These are phyloP conservation scores for Spodoptera picta DNA, from an alignment of 2,888 invertebrate genomes.

Conservation along the genomic window DNA sequence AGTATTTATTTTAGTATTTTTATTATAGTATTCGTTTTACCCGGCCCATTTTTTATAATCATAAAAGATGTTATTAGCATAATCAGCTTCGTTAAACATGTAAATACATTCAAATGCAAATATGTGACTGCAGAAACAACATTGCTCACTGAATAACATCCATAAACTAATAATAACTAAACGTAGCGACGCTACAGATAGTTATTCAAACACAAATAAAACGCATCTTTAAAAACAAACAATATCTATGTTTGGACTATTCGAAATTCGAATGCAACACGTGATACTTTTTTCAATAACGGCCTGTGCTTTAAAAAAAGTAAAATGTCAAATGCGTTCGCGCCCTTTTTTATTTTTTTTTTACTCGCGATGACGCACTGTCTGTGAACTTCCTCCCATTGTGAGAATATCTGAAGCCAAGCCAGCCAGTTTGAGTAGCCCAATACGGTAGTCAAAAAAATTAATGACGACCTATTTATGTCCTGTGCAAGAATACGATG, in stretches of 20 bases:
- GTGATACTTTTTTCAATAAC: constrained; percentile 57
- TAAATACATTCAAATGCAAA: constrained; percentile 27
- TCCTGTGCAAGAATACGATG: constrained; percentile 20
- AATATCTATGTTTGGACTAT: constrained; percentile 47
- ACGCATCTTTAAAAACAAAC: constrained; percentile 53
- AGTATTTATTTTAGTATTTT: no score
- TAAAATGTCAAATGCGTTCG: constrained; percentile 65
- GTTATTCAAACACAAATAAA: constrained; percentile 31
- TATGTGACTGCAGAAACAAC: constrained; percentile 15
- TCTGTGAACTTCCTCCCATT: constrained; percentile 87
- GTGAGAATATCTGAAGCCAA: constrained; percentile 73
- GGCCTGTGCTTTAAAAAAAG: constrained; percentile 64
- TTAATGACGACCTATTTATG: constrained; percentile 50
- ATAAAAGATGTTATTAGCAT: background rate
- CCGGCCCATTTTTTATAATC: no score
- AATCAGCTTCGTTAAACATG: background rate
- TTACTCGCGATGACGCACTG: constrained; percentile 79
- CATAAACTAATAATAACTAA: constrained; percentile 24
- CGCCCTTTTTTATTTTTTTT: constrained; percentile 67
- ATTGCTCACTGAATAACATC: constrained; percentile 11
- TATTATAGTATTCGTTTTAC: no score
- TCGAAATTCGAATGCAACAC: constrained; percentile 60
- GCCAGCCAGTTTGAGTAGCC: constrained; percentile 39
- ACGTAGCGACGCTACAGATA: constrained; percentile 19
- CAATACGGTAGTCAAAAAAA: constrained; percentile 59